Evolutionary conservation across 2,888 invertebrate species (phyloP), one percentile per base, ranked within the genome.

Genomic region (Dryobotodes eremita): DNA sequence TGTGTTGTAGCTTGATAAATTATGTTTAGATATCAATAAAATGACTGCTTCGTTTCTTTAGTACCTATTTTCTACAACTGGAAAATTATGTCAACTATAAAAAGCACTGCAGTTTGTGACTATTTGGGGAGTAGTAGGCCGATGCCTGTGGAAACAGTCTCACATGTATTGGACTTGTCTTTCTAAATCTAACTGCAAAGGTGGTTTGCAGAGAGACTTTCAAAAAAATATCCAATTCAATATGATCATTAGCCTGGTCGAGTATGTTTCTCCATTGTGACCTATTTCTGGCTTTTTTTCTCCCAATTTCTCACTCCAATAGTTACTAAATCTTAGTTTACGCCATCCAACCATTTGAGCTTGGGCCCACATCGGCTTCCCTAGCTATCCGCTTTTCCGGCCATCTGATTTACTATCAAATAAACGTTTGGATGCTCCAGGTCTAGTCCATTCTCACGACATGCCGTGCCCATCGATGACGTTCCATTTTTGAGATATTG

Each of bases 11-110:
- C 6, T n/a, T 7, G 3, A 20, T 75, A 46, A n/a, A n/a, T 72
- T n/a, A 11, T 42, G 26, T 71, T n/a, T 70, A 53, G 15, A 73
- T 59, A 57, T 48, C n/a, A 26, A 48, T 57, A 74, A 48, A 48
- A 36, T 74, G 1, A 36, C 20, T 59, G 36, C 20, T 75, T 74
- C 1, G 11, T 15, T 48, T 17, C 59, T 36, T 36, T 59, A 36
- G 46, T 72, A 71, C 26, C 1, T 42, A 23, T 17, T 42, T 13
- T 66, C 1, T 8, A 20, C 20, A 20, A 55, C 23, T 57, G 4
- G 0, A 20, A 53, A 53, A 20, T 53, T 20, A 53, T 23, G 7
- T 23, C 8, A 53, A 7, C 13, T 48, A 48, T 53, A 53, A 50
- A n/a, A 20, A 26, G 26, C 48, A 42, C 23, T 61, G 20, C 15